Conservation (phyloP, 2,888 invertebrate genomes). For the Himalopsyche japonica region DNA sequence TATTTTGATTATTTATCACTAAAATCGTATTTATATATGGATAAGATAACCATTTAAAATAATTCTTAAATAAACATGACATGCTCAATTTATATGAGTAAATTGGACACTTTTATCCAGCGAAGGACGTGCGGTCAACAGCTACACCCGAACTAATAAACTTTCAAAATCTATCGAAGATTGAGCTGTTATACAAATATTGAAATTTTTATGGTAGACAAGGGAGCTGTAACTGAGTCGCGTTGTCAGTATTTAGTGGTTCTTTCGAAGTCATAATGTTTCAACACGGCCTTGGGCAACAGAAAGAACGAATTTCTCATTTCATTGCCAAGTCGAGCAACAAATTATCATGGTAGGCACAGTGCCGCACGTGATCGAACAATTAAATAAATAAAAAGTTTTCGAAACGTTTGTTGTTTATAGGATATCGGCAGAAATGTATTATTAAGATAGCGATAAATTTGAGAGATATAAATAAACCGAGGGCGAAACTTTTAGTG, state of each 20-base stretch:
- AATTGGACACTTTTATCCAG: no score
- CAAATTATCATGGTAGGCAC: background rate
- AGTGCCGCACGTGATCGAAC: background rate
- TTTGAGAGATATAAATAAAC: background rate
- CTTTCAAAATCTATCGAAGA: background rate
- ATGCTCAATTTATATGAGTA: no score
- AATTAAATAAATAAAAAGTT: background rate
- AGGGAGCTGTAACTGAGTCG: background rate
- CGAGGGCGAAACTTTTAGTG: background rate
- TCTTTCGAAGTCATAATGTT: background rate
- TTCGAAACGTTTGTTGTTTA: background rate
- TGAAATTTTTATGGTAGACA: background rate
- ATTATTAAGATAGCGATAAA: background rate
- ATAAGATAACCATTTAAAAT: no score
- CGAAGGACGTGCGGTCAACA: no score
- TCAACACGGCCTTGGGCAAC: conserved; percentile 11
- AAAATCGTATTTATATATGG: no score
- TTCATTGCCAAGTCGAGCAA: conserved; percentile 15
- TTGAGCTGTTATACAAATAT: background rate
- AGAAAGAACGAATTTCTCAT: conserved; percentile 20
- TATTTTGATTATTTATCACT: no score
- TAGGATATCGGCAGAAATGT: background rate
- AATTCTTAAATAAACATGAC: no score
- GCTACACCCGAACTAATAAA: background rate
- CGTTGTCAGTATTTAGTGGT: background rate